Percentiles rank a stretch among this genome's conserved stretches.
Evolutionary conservation across 2,113 vertebrate species (phyloP).

Genomic region (Diadophis punctatus): DNA sequence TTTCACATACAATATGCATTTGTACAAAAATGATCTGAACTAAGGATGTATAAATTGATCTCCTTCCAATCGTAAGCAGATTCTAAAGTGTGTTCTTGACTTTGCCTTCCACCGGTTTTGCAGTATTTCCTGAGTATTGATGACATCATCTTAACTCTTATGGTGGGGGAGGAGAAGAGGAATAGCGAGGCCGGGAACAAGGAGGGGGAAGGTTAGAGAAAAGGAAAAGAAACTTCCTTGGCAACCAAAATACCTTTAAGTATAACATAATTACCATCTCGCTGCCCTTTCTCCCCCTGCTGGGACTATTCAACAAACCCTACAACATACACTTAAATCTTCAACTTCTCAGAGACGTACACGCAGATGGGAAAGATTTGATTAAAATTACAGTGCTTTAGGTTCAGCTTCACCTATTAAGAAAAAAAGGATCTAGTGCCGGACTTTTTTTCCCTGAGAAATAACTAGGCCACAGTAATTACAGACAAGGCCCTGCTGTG

Average conservation of each 20-base stretch:
- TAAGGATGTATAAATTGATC: not conserved
- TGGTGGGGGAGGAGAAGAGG: constrained; percentile 4
- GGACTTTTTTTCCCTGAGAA: constrained; percentile 71
- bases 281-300: constrained; percentile 70
- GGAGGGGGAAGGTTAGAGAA: constrained; percentile 18
- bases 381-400: constrained; percentile 87
- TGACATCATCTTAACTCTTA: constrained; percentile 59
- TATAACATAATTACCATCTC: constrained; percentile 73
- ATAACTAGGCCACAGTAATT: constrained; percentile 78
- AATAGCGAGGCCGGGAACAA: not conserved
- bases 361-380: constrained; percentile 78
- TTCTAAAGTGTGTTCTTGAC: constrained; percentile 8
- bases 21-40: not conserved
- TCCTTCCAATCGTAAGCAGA: not conserved
- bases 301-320: constrained; percentile 71
- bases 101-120: constrained; percentile 37
- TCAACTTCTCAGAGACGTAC: constrained; percentile 73
- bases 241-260: constrained; percentile 76
- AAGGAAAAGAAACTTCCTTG: constrained; percentile 51
- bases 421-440: constrained; percentile 64
- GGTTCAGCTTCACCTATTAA: constrained; percentile 83
- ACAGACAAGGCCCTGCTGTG: constrained; percentile 67
- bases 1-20: not conserved
- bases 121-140: constrained; percentile 31
- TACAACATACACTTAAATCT: constrained; percentile 80